A percentile compares a stretch with the other conserved stretches of the same genome.
Evolutionary conservation across 1,140 invertebrate species (phyloP).

Genomic region (Drosophila miranda): DNA sequence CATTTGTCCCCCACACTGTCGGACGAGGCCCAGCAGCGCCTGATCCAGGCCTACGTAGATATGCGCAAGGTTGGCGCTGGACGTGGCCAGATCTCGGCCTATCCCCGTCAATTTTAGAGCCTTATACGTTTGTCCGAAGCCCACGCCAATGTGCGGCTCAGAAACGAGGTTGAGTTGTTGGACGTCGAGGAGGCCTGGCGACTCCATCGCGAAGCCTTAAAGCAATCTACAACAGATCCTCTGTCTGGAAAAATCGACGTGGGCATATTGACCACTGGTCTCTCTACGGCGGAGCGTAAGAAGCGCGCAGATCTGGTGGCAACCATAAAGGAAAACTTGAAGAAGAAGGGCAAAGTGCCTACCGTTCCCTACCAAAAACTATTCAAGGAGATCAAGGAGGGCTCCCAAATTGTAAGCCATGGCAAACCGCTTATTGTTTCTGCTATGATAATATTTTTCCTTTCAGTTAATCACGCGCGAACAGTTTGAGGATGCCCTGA

Average conservation of each 20-base stretch:
- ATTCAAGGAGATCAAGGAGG: constrained; percentile 91
- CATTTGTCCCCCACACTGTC: constrained; percentile 93
- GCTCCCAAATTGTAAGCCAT: constrained; percentile 90
- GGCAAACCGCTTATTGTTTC: neutral
- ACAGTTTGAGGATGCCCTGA: constrained; percentile 96
- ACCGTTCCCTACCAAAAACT: constrained; percentile 92
- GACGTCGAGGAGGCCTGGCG: constrained; percentile 98
- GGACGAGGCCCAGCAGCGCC: constrained; percentile 93
- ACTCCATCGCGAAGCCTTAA: constrained; percentile 97
- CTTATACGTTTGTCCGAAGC: constrained; percentile 98
- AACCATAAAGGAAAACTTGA: constrained; percentile 88
- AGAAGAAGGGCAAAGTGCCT: constrained; percentile 88
- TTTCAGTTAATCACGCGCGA: constrained; percentile 93
- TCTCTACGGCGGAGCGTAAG: constrained; percentile 92
- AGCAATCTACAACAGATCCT: constrained; percentile 98
- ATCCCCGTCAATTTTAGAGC: constrained; percentile 98
- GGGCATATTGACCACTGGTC: constrained; percentile 96
- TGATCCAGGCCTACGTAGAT: constrained; percentile 97
- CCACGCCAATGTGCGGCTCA: constrained; percentile 97
- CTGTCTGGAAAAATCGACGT: constrained; percentile 98
- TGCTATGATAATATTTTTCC: constrained; percentile 8
- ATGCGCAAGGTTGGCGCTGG: constrained; percentile 97
- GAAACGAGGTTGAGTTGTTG: constrained; percentile 89
- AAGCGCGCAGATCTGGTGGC: constrained; percentile 89
- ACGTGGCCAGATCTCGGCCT: constrained; percentile 97